Conservation (phyloP, 64 coral and sea anemone species). For the Acropora yongei region DNA sequence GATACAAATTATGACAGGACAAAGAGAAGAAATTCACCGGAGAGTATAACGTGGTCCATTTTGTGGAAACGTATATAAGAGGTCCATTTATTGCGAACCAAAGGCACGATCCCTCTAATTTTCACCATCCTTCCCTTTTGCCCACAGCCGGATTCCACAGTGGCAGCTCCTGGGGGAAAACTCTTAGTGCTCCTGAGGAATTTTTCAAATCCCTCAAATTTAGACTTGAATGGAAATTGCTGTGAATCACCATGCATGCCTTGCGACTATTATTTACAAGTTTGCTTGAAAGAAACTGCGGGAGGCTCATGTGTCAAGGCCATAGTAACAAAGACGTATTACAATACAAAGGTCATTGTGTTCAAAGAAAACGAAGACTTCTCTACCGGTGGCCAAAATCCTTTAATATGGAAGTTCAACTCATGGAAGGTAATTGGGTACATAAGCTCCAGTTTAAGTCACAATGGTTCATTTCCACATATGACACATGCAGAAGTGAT, state of each 20-base stretch:
- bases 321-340: slow-evolving; percentile 47
- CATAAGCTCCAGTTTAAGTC: not conserved
- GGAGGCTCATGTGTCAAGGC: slow-evolving; percentile 17
- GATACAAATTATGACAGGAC: too few species aligned
- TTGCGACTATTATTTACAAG: slow-evolving; percentile 77
- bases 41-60: too few species aligned
- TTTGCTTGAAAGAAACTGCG: slow-evolving; percentile 63
- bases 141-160: not conserved
- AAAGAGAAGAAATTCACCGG: too few species aligned
- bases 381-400: slow-evolving; percentile 40
- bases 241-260: slow-evolving; percentile 68
- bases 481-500: too few species aligned
- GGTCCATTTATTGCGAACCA: not conserved
- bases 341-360: slow-evolving; percentile 76
- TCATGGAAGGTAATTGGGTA: slow-evolving; percentile 75
- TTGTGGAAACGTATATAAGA: too few species aligned
- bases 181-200: slow-evolving; percentile 52
- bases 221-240: slow-evolving; percentile 61
- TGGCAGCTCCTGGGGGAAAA: slow-evolving; percentile 56
- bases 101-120: not conserved
- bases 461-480: too few species aligned
- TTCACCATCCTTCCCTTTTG: not conserved
- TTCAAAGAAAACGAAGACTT: slow-evolving; percentile 55
- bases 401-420: slow-evolving; percentile 51
- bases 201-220: slow-evolving; percentile 70